phyloP scores from a whole-genome alignment of 2,113 vertebrate genomes.

The Plectropomus leopardus region DNA sequence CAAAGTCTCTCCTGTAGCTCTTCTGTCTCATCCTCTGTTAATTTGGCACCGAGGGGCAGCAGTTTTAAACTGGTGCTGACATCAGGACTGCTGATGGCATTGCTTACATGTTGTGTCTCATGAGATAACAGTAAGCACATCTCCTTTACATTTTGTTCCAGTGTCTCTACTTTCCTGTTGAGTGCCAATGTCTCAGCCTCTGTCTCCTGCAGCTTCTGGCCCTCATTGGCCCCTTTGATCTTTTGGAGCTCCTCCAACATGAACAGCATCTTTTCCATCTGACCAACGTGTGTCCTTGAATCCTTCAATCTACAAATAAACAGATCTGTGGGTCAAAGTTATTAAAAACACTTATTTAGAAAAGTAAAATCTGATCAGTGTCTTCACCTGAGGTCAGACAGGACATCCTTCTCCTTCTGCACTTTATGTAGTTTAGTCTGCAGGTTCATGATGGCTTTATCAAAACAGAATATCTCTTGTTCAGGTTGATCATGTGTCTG shows the following conservation, averaged over 20 bases:
- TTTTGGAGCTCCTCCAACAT: conserved; percentile 84
- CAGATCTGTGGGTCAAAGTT: conserved; percentile 41
- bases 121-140: conserved; percentile 73
- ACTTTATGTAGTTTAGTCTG: conserved; percentile 83
- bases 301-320: conserved; percentile 81
- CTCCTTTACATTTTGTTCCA: conserved; percentile 79
- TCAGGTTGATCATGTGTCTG: conserved; percentile 78
- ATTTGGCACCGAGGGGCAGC: conserved; percentile 65
- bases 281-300: conserved; percentile 78
- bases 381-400: conserved; percentile 85
- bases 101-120: conserved; percentile 72
- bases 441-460: conserved; percentile 78
- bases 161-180: conserved; percentile 75
- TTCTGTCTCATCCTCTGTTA: conserved; percentile 76
- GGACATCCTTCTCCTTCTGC: conserved; percentile 80
- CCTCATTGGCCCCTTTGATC: conserved; percentile 71
- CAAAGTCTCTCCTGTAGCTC: conserved; percentile 78
- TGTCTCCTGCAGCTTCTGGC: conserved; percentile 83
- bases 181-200: conserved; percentile 75
- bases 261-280: conserved; percentile 83
- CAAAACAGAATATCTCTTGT: conserved; percentile 75
- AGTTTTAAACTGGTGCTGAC: conserved; percentile 15
- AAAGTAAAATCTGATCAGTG: background rate
- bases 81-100: conserved; percentile 40
- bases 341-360: background rate